Evolutionary conservation across 2,888 invertebrate genomes (phyloP).

Genomic region (Cataglyphis cursor): DNA sequence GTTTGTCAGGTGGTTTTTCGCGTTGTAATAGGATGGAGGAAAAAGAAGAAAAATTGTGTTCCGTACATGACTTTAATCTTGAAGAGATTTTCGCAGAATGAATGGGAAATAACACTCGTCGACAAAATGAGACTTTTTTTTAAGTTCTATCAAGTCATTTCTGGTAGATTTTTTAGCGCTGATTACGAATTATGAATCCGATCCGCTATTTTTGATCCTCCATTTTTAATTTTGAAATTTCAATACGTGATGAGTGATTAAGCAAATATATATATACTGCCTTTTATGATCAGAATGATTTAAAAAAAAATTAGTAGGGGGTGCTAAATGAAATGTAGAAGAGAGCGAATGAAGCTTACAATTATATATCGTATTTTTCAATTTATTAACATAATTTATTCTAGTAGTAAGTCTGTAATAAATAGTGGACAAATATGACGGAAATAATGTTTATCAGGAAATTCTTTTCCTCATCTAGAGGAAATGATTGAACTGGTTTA

Average conservation of each 20-base stretch:
- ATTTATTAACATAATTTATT: slow-evolving; percentile 25
- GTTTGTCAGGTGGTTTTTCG: slow-evolving; percentile 64
- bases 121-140: too few species aligned
- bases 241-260: too few species aligned
- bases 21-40: slow-evolving; percentile 22
- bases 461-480: not conserved
- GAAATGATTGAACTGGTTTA: slow-evolving; percentile 31
- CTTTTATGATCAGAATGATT: too few species aligned
- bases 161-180: too few species aligned
- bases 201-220: too few species aligned
- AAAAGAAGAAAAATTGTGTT: not conserved
- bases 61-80: not conserved
- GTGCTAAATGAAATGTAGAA: not conserved
- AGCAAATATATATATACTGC: too few species aligned
- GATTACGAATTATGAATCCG: too few species aligned
- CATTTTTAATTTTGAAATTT: too few species aligned
- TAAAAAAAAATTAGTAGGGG: too few species aligned
- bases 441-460: slow-evolving; percentile 11
- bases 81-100: not conserved
- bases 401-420: not conserved
- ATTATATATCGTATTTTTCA: not conserved
- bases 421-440: not conserved
- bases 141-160: too few species aligned
- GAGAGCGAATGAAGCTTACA: not conserved
- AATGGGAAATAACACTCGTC: not conserved